Conservation (phyloP, 2,113 vertebrate species). For the Siphamia tubifer region DNA sequence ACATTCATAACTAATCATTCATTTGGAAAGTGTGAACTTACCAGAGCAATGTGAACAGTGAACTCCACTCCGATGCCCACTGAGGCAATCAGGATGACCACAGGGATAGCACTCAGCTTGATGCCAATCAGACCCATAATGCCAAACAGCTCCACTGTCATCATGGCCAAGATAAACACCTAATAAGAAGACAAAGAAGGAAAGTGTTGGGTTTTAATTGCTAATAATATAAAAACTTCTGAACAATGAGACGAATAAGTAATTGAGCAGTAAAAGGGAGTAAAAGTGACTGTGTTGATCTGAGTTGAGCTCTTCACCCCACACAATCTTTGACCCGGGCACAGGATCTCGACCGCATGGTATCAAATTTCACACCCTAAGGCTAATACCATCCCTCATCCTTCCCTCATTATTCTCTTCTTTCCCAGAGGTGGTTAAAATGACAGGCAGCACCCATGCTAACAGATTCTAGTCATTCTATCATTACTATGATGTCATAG, state of each 20-base stretch:
- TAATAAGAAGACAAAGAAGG: slow-evolving; percentile 45
- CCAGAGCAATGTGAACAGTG: slow-evolving; percentile 96
- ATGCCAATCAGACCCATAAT: slow-evolving; percentile 99
- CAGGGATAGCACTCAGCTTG: slow-evolving; percentile 96
- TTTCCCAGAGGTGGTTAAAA: slow-evolving; percentile 39
- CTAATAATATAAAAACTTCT: neutral
- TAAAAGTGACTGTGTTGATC: slow-evolving; percentile 8
- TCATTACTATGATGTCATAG: neutral
- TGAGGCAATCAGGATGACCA: slow-evolving; percentile 96
- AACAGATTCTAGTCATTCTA: slow-evolving; percentile 11
- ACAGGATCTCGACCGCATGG: slow-evolving; percentile 52
- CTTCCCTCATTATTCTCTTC: slow-evolving; percentile 4
- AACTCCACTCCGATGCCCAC: slow-evolving; percentile 98
- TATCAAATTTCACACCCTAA: slow-evolving; percentile 66
- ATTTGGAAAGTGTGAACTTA: slow-evolving; percentile 62
- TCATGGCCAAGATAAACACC: slow-evolving; percentile 95
- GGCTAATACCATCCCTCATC: slow-evolving; percentile 21
- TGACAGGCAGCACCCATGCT: slow-evolving; percentile 54
- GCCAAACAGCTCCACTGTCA: slow-evolving; percentile 97
- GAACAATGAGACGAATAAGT: neutral
- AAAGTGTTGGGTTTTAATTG: neutral
- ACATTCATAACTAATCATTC: neutral
- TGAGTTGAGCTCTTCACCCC: slow-evolving; percentile 30
- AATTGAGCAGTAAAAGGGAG: neutral
- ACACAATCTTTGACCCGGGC: slow-evolving; percentile 53